A percentile compares a stretch with the other conserved stretches of the same genome.
These are phyloP conservation scores for Pseudomyrmex dendroicus DNA, from an alignment of 1,140 invertebrate species.

Conservation along the genomic window DNA sequence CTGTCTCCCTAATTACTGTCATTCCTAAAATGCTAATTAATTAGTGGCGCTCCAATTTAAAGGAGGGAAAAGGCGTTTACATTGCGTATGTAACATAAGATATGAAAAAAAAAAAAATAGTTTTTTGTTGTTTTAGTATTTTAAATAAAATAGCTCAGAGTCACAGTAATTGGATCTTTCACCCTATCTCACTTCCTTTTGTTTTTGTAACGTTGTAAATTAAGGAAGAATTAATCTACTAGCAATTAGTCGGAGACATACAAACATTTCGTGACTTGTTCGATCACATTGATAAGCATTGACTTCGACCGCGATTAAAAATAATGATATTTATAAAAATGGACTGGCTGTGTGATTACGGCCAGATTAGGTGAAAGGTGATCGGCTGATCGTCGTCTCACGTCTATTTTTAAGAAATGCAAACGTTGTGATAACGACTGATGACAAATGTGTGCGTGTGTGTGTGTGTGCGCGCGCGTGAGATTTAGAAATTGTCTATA, in stretches of 20 bases:
- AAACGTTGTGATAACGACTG: background rate
- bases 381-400: conserved; percentile 46
- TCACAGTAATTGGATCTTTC: too few relatives aligned
- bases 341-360: background rate
- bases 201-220: background rate
- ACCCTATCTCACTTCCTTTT: too few relatives aligned
- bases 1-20: too few relatives aligned
- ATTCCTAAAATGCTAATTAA: too few relatives aligned
- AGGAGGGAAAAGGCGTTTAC: too few relatives aligned
- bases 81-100: too few relatives aligned
- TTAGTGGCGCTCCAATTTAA: too few relatives aligned
- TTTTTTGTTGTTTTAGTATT: too few relatives aligned
- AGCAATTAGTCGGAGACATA: too few relatives aligned
- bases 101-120: too few relatives aligned
- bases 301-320: conserved; percentile 19
- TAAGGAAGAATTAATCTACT: background rate
- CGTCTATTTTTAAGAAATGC: conserved; percentile 14
- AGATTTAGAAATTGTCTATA: background rate
- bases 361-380: conserved; percentile 47
- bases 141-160: too few relatives aligned
- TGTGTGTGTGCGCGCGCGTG: background rate
- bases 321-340: background rate
- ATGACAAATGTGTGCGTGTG: background rate
- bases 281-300: background rate
- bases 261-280: background rate